Evolutionary conservation across 1,140 invertebrate genomes (phyloP), one percentile per base, ranked within the genome.

Genomic region (Eriosoma lanigerum): DNA sequence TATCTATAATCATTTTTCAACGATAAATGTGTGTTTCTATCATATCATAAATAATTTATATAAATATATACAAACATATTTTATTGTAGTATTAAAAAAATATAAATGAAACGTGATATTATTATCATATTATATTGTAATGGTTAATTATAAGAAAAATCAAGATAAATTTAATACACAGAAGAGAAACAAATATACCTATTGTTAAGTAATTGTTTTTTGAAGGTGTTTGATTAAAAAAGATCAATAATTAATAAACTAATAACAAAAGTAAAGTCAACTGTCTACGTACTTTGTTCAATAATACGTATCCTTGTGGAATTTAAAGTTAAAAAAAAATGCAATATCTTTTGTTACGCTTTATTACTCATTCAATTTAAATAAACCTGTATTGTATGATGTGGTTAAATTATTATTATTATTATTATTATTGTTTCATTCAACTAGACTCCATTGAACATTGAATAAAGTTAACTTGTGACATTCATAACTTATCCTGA

Each of bases 281-380:
- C 29, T 54, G 26, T n/a, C 26, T 19, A 21, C 50, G n/a, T 10
- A 21, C n/a, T 32, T 32, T 54, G 5, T 54, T 24, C 12, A 12
- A 73, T 24, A 73, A 73, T 38, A 21, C n/a, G 12, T 56, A 73
- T 73, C 70, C 48, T 73, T 73, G 70, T 73, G 29, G 17, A 73
- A 29, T 73, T 54, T 56, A 26, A 73, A 50, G 70, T 73, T 54
- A 32, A n/a, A 73, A 38, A 54, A 19, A 73, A 73, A 73, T 56
- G 26, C 1, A 54, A 73, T 38, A 26, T 54, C 26, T 52, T n/a
- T 73, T 73, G 70, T 73, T 73, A 73, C 26, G 4, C 3, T 54
- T 73, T n/a, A 32, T 32, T 13, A 73, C 12, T 21, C 6, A 50
- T 54, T 54, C 29, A 3, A 10, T 21, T 21, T 70, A 50, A 8